Conservation (phyloP, 1,140 invertebrate genomes). For the Macrobrachium rosenbergii region DNA sequence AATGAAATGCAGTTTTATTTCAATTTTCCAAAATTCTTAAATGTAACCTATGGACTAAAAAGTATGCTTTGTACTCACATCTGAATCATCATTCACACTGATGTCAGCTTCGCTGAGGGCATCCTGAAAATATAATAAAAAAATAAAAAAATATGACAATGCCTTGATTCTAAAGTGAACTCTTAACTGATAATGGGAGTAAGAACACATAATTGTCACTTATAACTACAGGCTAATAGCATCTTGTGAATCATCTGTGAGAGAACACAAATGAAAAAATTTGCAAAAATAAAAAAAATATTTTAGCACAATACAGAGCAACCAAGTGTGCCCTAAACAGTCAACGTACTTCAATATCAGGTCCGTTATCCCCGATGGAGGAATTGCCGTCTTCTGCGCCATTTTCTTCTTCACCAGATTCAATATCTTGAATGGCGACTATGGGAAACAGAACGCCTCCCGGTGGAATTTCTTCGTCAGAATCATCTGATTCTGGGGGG, state of each 20-base stretch:
- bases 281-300: background rate
- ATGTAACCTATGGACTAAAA: background rate
- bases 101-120: background rate
- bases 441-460: constrained; percentile 38
- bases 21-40: background rate
- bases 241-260: too few species aligned
- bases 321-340: too few species aligned
- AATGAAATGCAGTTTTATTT: background rate
- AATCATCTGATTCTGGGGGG: constrained; percentile 54
- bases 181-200: too few species aligned
- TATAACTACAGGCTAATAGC: too few species aligned
- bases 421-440: constrained; percentile 19
- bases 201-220: too few species aligned
- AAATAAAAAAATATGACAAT: too few species aligned
- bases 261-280: too few species aligned
- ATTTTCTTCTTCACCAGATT: constrained; percentile 63
- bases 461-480: constrained; percentile 48
- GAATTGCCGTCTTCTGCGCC: background rate
- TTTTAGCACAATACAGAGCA: background rate
- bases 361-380: background rate
- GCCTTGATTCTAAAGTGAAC: too few species aligned
- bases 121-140: background rate
- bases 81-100: background rate
- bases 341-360: constrained; percentile 1
- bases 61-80: constrained; percentile 6